Percentiles rank a stretch among this genome's conserved stretches.
These are phyloP conservation scores for Drosophila punjabiensis DNA, from an alignment of 1,140 invertebrate genomes.

Conservation along the genomic window DNA sequence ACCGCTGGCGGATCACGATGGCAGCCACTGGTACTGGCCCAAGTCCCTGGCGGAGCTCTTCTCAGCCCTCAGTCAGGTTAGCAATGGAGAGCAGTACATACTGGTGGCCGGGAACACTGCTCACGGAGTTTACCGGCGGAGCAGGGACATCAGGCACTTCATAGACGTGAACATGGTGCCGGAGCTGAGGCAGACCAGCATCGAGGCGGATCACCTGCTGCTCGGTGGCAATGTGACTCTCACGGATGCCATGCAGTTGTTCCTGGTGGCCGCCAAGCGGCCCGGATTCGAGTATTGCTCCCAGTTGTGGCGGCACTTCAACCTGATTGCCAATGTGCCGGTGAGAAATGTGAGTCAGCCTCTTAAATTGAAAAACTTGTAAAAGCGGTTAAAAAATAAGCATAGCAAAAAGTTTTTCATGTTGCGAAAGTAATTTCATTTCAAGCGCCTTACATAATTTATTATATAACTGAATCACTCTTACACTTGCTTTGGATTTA, in stretches of 20 bases:
- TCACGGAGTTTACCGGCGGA: constrained; percentile 88
- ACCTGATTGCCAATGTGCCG: constrained; percentile 90
- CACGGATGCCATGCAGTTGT: constrained; percentile 88
- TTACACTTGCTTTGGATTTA: too few species aligned
- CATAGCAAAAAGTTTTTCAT: too few species aligned
- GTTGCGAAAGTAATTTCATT: background rate
- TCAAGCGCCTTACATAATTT: background rate
- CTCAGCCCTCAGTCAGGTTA: constrained; percentile 86
- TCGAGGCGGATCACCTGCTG: constrained; percentile 86
- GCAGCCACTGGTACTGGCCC: constrained; percentile 73
- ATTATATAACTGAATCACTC: too few species aligned
- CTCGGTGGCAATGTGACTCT: constrained; percentile 89
- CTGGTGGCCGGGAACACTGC: constrained; percentile 87
- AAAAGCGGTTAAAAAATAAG: too few species aligned
- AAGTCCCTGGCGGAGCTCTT: constrained; percentile 87
- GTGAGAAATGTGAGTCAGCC: constrained; percentile 89
- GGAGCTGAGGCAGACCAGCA: constrained; percentile 87
- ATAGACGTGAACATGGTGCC: constrained; percentile 88
- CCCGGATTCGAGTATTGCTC: constrained; percentile 86
- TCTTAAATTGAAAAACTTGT: constrained; percentile 48
- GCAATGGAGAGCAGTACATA: constrained; percentile 84
- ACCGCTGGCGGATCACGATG: constrained; percentile 70
- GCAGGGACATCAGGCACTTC: constrained; percentile 86
- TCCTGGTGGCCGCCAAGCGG: constrained; percentile 86
- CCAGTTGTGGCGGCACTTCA: constrained; percentile 87